phyloP scores from a whole-genome alignment of 2,113 vertebrate species.

The Pavo muticus region DNA sequence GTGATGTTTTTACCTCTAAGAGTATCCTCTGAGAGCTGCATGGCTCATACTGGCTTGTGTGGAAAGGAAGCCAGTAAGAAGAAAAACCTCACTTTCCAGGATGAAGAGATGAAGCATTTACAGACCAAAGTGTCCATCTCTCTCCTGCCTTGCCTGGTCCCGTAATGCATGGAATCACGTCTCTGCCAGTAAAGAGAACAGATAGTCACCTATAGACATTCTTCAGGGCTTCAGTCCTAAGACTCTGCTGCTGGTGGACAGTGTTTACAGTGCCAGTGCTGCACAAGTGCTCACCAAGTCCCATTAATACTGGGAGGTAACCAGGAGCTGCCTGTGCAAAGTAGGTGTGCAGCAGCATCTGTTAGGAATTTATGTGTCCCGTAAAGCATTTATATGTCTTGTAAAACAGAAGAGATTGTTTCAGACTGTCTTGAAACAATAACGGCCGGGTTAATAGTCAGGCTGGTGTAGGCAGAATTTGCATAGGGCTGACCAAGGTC shows the following conservation, averaged over 20 bases:
- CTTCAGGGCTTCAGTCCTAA: not conserved
- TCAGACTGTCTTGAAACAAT: not conserved
- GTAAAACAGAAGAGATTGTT: not conserved
- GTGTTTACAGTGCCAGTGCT: not conserved
- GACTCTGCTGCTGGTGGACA: fast-evolving
- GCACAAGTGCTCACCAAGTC: not conserved
- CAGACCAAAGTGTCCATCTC: not conserved
- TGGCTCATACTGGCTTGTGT: not conserved
- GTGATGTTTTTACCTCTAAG: not conserved
- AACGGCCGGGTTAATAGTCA: not conserved
- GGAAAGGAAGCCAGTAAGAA: not conserved
- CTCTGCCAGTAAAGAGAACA: not conserved
- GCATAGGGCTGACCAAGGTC: not conserved
- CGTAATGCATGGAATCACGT: not conserved
- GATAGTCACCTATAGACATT: not conserved
- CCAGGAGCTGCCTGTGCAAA: not conserved
- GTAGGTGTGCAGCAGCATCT: not conserved
- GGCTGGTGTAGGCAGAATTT: not conserved
- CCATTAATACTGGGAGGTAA: not conserved
- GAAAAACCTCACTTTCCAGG: not conserved
- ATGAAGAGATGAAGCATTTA: not conserved
- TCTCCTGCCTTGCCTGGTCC: not conserved
- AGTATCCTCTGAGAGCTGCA: not conserved
- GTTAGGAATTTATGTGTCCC: not conserved
- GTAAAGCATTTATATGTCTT: not conserved